phyloP scores from a whole-genome alignment of 2,797 vertebrate species.

The Thamnophis elegans region DNA sequence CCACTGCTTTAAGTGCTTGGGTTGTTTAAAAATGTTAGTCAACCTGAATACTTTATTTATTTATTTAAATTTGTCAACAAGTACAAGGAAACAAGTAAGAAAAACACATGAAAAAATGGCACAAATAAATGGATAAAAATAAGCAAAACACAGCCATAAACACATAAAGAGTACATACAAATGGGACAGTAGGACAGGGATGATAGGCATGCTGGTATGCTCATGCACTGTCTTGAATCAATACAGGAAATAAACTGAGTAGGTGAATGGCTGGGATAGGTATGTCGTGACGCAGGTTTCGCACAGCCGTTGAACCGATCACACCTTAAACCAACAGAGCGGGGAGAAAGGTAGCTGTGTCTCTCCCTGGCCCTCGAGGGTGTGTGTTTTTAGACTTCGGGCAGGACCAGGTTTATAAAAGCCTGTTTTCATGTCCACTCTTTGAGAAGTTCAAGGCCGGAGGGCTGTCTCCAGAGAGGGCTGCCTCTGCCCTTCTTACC shows the following conservation, averaged over 20 bases:
- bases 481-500: slow-evolving; percentile 41
- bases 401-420: slow-evolving; percentile 80
- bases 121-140: no score
- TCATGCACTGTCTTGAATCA: background rate
- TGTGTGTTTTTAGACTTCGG: slow-evolving; percentile 71
- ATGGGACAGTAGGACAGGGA: no score
- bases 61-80: no score
- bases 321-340: slow-evolving; percentile 89
- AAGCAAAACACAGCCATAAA: no score
- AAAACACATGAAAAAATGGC: no score
- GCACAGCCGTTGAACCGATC: slow-evolving; percentile 82
- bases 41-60: background rate
- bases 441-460: slow-evolving; percentile 91
- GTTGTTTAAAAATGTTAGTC: background rate
- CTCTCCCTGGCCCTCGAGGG: slow-evolving; percentile 72
- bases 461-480: slow-evolving; percentile 87
- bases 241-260: background rate
- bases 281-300: slow-evolving; percentile 89
- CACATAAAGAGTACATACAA: no score
- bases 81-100: no score
- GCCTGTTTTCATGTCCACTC: slow-evolving; percentile 80
- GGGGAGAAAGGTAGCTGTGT: slow-evolving; percentile 95
- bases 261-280: background rate
- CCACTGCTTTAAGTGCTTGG: background rate
- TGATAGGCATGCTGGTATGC: no score